Conservation (phyloP, 1,140 invertebrate species). For the Brachionus rotundiformis region DNA sequence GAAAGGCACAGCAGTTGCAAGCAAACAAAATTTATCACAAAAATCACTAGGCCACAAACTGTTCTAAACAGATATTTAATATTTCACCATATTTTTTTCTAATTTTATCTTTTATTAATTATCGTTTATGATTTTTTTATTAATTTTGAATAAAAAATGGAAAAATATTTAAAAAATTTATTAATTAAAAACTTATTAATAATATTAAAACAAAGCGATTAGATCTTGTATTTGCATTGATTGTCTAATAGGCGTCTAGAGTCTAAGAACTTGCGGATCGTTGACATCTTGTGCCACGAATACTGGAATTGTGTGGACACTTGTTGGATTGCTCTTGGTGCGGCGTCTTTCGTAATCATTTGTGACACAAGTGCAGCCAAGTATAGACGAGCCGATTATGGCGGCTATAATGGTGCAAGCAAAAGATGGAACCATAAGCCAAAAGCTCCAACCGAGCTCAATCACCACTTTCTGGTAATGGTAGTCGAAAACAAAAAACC, state of each 20-base stretch:
- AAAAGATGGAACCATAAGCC: slow-evolving; percentile 28
- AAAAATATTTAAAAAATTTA: neutral
- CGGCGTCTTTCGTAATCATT: slow-evolving; percentile 12
- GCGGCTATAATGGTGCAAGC: neutral
- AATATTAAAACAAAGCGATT: slow-evolving; percentile 13
- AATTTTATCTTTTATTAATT: neutral
- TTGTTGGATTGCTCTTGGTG: neutral
- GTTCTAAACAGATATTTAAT: neutral
- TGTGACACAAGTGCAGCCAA: slow-evolving; percentile 48
- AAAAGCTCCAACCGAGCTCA: slow-evolving; percentile 27
- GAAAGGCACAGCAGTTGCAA: neutral
- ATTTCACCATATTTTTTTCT: neutral
- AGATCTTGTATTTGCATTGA: neutral
- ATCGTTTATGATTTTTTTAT: too few species aligned
- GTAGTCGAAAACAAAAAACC: slow-evolving; percentile 37
- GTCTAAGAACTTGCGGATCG: slow-evolving; percentile 11
- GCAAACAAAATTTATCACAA: neutral
- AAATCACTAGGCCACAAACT: neutral
- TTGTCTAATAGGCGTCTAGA: neutral
- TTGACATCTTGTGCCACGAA: slow-evolving; percentile 16
- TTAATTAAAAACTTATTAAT: neutral
- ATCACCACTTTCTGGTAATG: neutral
- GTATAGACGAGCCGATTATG: slow-evolving; percentile 25
- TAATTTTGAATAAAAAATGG: neutral
- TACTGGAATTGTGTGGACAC: neutral